A percentile compares a stretch with the other conserved stretches of the same genome.
phyloP scores from a whole-genome alignment of 2,888 invertebrate species.

The Caenorhabditis angaria region DNA sequence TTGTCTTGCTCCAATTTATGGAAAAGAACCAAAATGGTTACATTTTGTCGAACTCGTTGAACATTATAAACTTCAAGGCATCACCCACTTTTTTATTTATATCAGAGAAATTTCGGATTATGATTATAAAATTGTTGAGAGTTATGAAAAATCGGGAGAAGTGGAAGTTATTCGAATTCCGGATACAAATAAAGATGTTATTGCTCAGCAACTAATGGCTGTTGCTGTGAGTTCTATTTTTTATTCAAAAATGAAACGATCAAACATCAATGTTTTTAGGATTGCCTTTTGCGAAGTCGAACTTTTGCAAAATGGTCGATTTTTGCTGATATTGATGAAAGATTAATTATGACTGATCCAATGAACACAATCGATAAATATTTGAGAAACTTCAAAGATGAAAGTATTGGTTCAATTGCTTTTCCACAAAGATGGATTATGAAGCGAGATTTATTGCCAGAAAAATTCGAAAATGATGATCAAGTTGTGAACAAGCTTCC shows the following conservation, averaged over 20 bases:
- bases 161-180: constrained; percentile 28
- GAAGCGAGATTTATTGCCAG: constrained; percentile 34
- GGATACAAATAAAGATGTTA: constrained; percentile 24
- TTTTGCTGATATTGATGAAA: constrained; percentile 41
- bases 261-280: constrained; percentile 13
- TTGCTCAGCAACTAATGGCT: constrained; percentile 36
- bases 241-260: neutral
- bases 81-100: constrained; percentile 34
- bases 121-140: constrained; percentile 24
- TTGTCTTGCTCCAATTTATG: constrained; percentile 37
- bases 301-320: constrained; percentile 38
- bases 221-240: constrained; percentile 20
- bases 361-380: constrained; percentile 24
- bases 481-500: constrained; percentile 33
- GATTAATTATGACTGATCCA: constrained; percentile 39
- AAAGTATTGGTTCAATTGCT: constrained; percentile 27
- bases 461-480: constrained; percentile 25
- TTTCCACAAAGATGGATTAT: constrained; percentile 46
- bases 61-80: constrained; percentile 41
- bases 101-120: constrained; percentile 31
- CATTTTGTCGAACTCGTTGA: constrained; percentile 37
- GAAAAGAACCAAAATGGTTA: constrained; percentile 40
- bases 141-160: constrained; percentile 33
- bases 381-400: constrained; percentile 26
- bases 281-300: constrained; percentile 32